These are phyloP conservation scores for Ianthella basta DNA, from an alignment of 37 sponge, comb jelly and placozoan species.

Conservation along the genomic window DNA sequence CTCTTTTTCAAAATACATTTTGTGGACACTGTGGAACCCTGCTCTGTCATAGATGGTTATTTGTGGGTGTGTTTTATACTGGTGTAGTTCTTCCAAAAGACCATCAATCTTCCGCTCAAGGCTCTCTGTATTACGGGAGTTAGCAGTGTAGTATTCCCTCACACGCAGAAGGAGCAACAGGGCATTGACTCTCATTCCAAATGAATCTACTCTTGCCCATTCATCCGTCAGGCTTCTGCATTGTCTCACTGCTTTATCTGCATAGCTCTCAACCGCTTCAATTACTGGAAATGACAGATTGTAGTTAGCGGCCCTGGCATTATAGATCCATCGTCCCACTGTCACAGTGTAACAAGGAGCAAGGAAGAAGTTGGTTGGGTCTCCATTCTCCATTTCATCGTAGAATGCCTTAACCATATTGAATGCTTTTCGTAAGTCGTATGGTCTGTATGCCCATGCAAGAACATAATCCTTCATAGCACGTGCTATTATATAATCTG, in stretches of 20 bases:
- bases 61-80: background rate
- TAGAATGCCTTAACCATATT: background rate
- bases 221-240: background rate
- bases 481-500: background rate
- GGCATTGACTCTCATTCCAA: constrained; percentile 1
- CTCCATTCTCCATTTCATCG: background rate
- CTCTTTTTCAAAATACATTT: background rate
- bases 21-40: constrained; percentile 3
- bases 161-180: background rate
- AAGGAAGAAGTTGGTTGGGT: background rate
- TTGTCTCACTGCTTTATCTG: background rate
- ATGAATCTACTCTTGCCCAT: background rate
- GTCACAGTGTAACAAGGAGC: background rate
- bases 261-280: background rate
- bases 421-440: background rate
- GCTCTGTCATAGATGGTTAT: background rate
- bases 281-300: background rate
- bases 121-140: background rate
- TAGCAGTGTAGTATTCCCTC: background rate
- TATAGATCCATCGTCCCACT: background rate
- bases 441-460: background rate
- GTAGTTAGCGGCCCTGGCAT: background rate
- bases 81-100: background rate
- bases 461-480: background rate
- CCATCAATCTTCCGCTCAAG: background rate